A percentile compares a stretch with the other conserved stretches of the same genome.
These are phyloP conservation scores for Parapsyche elsis DNA, from an alignment of 1,140 invertebrate species.

Conservation along the genomic window DNA sequence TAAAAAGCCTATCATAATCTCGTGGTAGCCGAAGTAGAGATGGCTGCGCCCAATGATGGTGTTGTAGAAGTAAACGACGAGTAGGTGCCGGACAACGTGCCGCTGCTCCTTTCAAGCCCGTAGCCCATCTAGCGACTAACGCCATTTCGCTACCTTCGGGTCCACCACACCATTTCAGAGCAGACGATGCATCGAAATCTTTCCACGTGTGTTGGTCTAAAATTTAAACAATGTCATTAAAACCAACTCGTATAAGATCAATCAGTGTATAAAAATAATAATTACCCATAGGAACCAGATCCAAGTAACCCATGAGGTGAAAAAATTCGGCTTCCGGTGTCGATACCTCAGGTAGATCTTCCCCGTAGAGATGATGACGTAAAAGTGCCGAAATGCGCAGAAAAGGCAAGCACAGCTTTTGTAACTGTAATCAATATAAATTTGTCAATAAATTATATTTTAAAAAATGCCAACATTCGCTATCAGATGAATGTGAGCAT, in stretches of 20 bases:
- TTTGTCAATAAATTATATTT: not conserved
- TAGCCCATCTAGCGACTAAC: constrained; percentile 74
- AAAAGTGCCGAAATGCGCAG: constrained; percentile 85
- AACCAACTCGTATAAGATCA: not conserved
- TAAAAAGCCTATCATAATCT: constrained; percentile 94
- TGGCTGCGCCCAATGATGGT: constrained; percentile 81
- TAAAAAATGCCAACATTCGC: not conserved
- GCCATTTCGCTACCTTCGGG: constrained; percentile 62
- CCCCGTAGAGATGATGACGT: constrained; percentile 86
- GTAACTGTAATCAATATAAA: constrained; percentile 67
- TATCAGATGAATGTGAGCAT: not conserved
- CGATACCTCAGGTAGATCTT: constrained; percentile 78
- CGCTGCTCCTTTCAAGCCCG: constrained; percentile 71
- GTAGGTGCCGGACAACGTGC: constrained; percentile 68
- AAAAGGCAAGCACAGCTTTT: constrained; percentile 85
- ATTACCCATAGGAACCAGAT: constrained; percentile 73
- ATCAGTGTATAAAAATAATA: constrained; percentile 1
- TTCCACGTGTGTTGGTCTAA: not conserved
- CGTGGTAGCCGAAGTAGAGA: constrained; percentile 84
- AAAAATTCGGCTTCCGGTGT: constrained; percentile 76
- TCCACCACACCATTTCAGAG: constrained; percentile 70
- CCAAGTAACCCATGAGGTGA: constrained; percentile 78
- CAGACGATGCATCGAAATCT: constrained; percentile 71
- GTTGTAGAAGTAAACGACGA: constrained; percentile 76
- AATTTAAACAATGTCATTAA: not conserved